A percentile compares a stretch with the other conserved stretches of the same genome.
Evolutionary conservation across 2,888 invertebrate species (phyloP).

Genomic region (Punctoribates punctum): DNA sequence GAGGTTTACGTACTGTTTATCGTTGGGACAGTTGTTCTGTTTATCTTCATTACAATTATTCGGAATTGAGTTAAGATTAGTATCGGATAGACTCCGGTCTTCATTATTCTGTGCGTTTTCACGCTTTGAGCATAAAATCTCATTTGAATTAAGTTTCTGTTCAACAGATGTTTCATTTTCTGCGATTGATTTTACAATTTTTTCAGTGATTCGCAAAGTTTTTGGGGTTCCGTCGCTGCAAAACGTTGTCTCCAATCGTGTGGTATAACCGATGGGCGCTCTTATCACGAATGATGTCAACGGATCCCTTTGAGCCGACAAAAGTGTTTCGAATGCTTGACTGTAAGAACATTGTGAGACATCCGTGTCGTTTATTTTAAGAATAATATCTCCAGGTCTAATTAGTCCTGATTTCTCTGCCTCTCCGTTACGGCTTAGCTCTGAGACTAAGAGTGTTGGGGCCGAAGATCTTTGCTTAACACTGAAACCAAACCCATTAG

Average conservation of each 20-base stretch:
- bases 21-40: background rate
- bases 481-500: slow-evolving; percentile 36
- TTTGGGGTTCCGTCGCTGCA: slow-evolving; percentile 51
- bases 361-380: slow-evolving; percentile 52
- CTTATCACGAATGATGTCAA: slow-evolving; percentile 49
- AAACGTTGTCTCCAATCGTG: slow-evolving; percentile 52
- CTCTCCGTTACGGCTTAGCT: slow-evolving; percentile 51
- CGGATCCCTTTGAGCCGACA: slow-evolving; percentile 49
- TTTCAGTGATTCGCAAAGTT: slow-evolving; percentile 51
- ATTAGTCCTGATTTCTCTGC: slow-evolving; percentile 52
- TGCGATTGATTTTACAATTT: slow-evolving; percentile 43
- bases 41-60: background rate
- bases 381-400: slow-evolving; percentile 52
- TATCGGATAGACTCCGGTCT: background rate
- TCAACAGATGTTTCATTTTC: slow-evolving; percentile 45
- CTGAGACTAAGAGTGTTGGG: slow-evolving; percentile 51
- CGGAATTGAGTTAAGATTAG: background rate
- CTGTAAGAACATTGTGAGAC: slow-evolving; percentile 51
- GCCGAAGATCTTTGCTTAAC: slow-evolving; percentile 44
- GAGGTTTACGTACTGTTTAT: background rate
- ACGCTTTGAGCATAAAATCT: slow-evolving; percentile 1
- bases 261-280: slow-evolving; percentile 52
- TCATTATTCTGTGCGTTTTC: background rate
- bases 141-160: slow-evolving; percentile 1
- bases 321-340: slow-evolving; percentile 50